Percentiles rank a stretch among this genome's conserved stretches.
Evolutionary conservation across 2,888 invertebrate genomes (phyloP).

Genomic region (Phengaris alcon): DNA sequence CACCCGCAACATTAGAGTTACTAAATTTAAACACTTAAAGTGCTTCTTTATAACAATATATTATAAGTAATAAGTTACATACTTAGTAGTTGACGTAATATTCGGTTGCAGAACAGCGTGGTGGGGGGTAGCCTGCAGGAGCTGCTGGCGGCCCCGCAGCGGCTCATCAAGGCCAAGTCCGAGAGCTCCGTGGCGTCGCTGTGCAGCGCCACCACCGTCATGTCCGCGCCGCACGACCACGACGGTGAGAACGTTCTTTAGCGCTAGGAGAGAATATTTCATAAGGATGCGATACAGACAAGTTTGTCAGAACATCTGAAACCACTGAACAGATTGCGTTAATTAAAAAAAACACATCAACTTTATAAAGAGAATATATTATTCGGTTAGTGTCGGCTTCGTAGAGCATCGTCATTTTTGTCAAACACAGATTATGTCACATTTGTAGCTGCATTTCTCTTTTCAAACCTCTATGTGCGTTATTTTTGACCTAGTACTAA

Average conservation of each 20-base stretch:
- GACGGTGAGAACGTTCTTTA: conserved; percentile 51
- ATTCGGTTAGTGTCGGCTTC: neutral
- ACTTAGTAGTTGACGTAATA: neutral
- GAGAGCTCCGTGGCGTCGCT: conserved; percentile 88
- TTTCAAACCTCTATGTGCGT: too few species aligned
- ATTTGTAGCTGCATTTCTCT: too few species aligned
- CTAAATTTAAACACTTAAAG: too few species aligned
- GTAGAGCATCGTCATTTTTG: neutral
- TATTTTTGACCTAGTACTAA: too few species aligned
- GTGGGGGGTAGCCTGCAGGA: conserved; percentile 87
- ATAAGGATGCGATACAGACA: too few species aligned
- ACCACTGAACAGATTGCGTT: too few species aligned
- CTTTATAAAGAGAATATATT: too few species aligned
- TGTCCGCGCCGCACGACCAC: conserved; percentile 68
- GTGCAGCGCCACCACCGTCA: conserved; percentile 65
- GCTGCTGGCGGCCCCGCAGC: conserved; percentile 82
- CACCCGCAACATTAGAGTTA: too few species aligned
- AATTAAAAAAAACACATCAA: too few species aligned
- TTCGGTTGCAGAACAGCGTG: conserved; percentile 52
- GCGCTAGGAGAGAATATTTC: too few species aligned
- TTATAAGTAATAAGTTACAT: neutral
- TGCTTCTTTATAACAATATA: neutral
- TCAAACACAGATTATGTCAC: too few species aligned
- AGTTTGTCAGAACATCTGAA: too few species aligned
- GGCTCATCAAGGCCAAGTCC: conserved; percentile 93